Evolutionary conservation across 2,113 vertebrate genomes (phyloP), one percentile per base, ranked within the genome.

Genomic region (Istiophorus platypterus): DNA sequence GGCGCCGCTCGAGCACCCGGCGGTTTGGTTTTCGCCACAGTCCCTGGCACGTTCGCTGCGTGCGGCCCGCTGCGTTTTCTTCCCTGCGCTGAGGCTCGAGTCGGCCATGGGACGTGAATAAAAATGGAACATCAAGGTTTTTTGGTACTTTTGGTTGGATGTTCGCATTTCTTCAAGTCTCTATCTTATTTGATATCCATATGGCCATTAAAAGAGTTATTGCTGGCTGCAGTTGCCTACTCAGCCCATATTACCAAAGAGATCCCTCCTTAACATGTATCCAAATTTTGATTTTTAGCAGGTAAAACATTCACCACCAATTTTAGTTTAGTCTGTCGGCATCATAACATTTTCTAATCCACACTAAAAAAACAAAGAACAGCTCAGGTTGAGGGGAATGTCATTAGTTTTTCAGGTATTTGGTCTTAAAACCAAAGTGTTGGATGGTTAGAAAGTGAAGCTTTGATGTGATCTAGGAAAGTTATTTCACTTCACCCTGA

Each of bases 1-100:
- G 27, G 42, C 64, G 52, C 52, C 39, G 64, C 49, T 41, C 41
- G 47, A 77, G 34, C 64, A 74, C 58, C 26, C 29, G 22, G 39
- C 67, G 66, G 72, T 75, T 89, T 70, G 47, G 52, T 66, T 51
- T 22, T 64, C 11, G 14, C 76, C 76, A 58, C 81, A 77, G 54
- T 83, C 51, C 26, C 22, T 63, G 59, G 80, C 67, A 42, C 29
- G 34, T 57, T 59, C 57, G 22, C 51, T 47, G 63, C 72, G 54
- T n/a, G 39, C 37, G 58, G 72, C 41, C 49, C 49, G 42, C 59
- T 68, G 34, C 31, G 2, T 45, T 84, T 69, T 27, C 41, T 39
- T 62, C 20, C 47, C 57, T 17, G 31, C 52, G 64, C 34, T 51
- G 27, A 39, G 15, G 22, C 70, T 57, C 58, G 26, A 72, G 73